A percentile compares a stretch with the other conserved stretches of the same genome.
phyloP scores from a whole-genome alignment of 2,113 vertebrate species.

The Colius striatus region DNA sequence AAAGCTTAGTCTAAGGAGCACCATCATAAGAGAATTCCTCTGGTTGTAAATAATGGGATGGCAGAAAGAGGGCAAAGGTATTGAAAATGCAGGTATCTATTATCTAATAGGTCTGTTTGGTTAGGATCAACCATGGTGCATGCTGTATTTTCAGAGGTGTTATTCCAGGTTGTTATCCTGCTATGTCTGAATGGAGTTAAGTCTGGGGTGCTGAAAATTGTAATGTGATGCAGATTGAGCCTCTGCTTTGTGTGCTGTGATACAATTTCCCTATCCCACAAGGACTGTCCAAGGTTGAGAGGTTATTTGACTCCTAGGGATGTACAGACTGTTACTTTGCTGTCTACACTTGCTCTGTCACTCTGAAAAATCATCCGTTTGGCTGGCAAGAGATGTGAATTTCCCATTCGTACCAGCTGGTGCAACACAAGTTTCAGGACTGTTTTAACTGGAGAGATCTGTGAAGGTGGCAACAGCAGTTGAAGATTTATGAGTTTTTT shows the following conservation, averaged over 20 bases:
- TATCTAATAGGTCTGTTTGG: background rate
- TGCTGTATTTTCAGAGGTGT: background rate
- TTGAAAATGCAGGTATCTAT: background rate
- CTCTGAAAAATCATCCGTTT: background rate
- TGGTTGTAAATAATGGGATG: background rate
- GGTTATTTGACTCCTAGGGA: background rate
- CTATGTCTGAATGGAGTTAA: background rate
- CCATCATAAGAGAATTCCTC: background rate
- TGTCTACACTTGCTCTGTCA: background rate
- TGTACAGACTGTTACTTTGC: background rate
- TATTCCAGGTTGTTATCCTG: background rate
- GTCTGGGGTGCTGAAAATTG: background rate
- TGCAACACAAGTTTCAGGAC: background rate
- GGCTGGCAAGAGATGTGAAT: background rate
- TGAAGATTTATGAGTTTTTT: background rate
- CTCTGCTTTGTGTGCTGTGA: background rate
- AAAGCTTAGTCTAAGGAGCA: background rate
- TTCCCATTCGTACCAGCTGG: background rate
- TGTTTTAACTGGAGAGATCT: background rate
- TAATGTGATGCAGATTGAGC: background rate
- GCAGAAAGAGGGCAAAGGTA: background rate
- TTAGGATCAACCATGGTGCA: background rate
- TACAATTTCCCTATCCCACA: background rate
- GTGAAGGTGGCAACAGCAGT: background rate
- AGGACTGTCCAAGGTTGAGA: background rate